Evolutionary conservation across 2,888 invertebrate species (phyloP), one percentile per base, ranked within the genome.

Genomic region (Andrena haemorrhoa): DNA sequence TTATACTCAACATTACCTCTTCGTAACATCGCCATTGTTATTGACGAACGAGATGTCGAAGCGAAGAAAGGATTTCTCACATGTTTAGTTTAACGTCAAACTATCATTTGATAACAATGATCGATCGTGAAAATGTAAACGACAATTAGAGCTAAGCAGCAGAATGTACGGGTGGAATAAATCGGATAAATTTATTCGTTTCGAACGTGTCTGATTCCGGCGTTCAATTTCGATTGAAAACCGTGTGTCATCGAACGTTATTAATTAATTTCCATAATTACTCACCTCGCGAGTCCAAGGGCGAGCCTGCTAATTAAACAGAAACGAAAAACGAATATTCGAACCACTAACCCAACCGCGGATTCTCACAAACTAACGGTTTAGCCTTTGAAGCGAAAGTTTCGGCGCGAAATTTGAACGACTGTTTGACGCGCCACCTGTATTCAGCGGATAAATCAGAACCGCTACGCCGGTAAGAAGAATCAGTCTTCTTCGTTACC

Each of bases 91-190:
- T 33, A 8, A 33, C 4, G 2, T 41, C 12, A 6, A 56, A 20
- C 8, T 12, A 56, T 63, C 31, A 35, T 41, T 41, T 56, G 12
- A 20, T 60, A n/a, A 41, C 1, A 2, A 23, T 33, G 56, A 41
- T 64, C 20, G n/a, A 56, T 80, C 20, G 61, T 56, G 26, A 33
- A 51, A 66, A 49, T 72, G 31, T 26, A 16, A 71, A 58, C 35
- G 47, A 56, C 51, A 66, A 23, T 76, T 73, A 61, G 58, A 33
- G n/a, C 26, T 80, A 72, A 73, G 49, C 41, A 63, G 20, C 61
- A 20, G 47, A 75, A 63, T 84, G 69, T 76, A 84, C 66, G 64
- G 61, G 33, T 71, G 41, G 33, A 51, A 84, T 75, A 74, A 81
- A 84, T 56, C 23, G 60, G 41, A 56, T 56, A 65, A 84, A 51